Percentiles rank a stretch among this genome's conserved stretches.
Evolutionary conservation across 2,797 vertebrate genomes (phyloP).

Genomic region (Halcyon chelicuti): DNA sequence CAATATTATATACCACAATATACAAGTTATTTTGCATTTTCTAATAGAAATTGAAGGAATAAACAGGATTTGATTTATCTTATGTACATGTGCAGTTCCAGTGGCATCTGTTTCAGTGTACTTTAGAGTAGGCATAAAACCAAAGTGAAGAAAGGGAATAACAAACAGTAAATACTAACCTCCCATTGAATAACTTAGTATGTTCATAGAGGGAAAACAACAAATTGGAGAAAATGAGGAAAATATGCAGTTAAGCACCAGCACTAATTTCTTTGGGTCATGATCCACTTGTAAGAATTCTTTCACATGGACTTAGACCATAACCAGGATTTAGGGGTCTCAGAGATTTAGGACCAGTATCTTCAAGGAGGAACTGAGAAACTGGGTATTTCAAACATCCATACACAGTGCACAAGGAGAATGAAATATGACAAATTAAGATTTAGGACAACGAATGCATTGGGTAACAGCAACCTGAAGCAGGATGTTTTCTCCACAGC

Average conservation of each 20-base stretch:
- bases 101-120: background rate
- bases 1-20: background rate
- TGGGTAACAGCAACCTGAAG: background rate
- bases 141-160: background rate
- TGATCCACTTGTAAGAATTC: background rate
- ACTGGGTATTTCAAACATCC: background rate
- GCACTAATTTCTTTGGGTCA: background rate
- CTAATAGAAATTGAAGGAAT: background rate
- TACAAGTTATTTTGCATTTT: background rate
- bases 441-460: background rate
- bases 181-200: rapidly evolving
- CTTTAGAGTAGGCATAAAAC: background rate
- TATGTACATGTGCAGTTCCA: background rate
- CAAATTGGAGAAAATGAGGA: background rate
- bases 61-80: background rate
- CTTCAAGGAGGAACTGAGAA: background rate
- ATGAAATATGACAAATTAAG: background rate
- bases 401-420: background rate
- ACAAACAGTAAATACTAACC: background rate
- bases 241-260: background rate
- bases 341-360: background rate
- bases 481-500: background rate
- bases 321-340: background rate
- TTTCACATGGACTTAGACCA: background rate
- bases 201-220: background rate